Conservation (phyloP, 1,140 invertebrate genomes). For the Carcinoscorpius rotundicauda region DNA sequence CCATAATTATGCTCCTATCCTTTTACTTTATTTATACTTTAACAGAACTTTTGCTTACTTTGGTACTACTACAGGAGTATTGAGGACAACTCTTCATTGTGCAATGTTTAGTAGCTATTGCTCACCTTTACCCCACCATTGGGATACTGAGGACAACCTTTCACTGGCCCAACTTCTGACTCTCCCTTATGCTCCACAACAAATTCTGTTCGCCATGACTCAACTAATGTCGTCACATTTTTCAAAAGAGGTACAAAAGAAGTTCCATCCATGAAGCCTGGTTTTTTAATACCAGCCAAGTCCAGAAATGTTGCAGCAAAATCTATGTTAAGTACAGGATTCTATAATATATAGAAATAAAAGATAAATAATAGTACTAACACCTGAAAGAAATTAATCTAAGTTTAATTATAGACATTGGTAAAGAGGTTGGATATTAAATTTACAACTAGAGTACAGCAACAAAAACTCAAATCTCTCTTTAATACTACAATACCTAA, state of each 20-base stretch:
- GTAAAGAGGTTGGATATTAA: no score
- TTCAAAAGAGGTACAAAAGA: slow-evolving; percentile 56
- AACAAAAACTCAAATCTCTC: no score
- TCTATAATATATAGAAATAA: slow-evolving; percentile 34
- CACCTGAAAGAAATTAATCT: no score
- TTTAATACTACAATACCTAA: no score
- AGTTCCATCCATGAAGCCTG: slow-evolving; percentile 83
- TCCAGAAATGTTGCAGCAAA: slow-evolving; percentile 92
- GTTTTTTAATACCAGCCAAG: slow-evolving; percentile 75
- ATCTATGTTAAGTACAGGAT: slow-evolving; percentile 90
- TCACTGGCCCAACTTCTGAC: slow-evolving; percentile 6
- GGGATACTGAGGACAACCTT: slow-evolving; percentile 19
- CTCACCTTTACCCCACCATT: slow-evolving; percentile 14
- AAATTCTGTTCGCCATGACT: slow-evolving; percentile 16
- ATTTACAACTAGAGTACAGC: no score
- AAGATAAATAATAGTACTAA: no score
- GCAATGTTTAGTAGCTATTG: background rate
- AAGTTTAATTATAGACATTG: no score
- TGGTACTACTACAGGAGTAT: no score
- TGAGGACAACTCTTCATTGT: no score
- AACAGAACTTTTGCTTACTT: no score
- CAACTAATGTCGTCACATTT: background rate
- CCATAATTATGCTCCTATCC: no score
- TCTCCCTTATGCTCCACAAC: slow-evolving; percentile 26
- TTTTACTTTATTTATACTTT: no score